Evolutionary conservation across 2,797 vertebrate species (phyloP), one percentile per base, ranked within the genome.

Genomic region (Micromesistius poutassou): DNA sequence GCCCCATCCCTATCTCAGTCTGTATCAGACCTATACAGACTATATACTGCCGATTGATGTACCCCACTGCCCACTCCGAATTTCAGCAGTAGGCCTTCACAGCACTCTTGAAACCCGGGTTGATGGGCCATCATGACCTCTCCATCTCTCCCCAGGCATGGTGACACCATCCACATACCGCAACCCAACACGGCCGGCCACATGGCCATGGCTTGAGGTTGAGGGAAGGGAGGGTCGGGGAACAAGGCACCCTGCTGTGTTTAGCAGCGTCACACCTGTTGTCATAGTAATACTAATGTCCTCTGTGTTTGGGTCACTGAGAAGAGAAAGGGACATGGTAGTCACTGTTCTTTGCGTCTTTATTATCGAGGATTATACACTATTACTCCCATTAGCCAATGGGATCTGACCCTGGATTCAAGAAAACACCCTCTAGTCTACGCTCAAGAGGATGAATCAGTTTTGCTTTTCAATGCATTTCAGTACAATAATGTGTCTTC

Each of bases 131-230:
- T 83, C 84, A 78, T 80, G 79, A 73, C 70, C 46, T 3, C 9
- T 55, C 40, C 40, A 2, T 42, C 40, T 42, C 36, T 16, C 40
- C 73, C 42, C 79, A 73, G 85, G 76, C 82, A 77, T 33, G 30
- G 73, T 77, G 78, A 85, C 85, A 72, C 55, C 50, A 35, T 85
- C 79, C 76, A 78, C 40, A 74, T 78, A 76, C 73, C 80, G 89
- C 82, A 91, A 90, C 85, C 76, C 33, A 81, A 85, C 70, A 79
- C 73, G 82, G 75, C n/a, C 76, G 71, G 50, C 76, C 78, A 82
- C 84, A 85, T 88, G 87, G 83, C 77, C n/a, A 2, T 75, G 74
- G 66, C 36, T 14, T 46, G 25, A 14, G 40, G 12, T 7, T 7
- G 36, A 16, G 14, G 12, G 5, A 50, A 50, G 46, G 19, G 16